These are phyloP conservation scores for Anseranas semipalmata DNA, from an alignment of 2,113 vertebrate genomes.

Conservation along the genomic window DNA sequence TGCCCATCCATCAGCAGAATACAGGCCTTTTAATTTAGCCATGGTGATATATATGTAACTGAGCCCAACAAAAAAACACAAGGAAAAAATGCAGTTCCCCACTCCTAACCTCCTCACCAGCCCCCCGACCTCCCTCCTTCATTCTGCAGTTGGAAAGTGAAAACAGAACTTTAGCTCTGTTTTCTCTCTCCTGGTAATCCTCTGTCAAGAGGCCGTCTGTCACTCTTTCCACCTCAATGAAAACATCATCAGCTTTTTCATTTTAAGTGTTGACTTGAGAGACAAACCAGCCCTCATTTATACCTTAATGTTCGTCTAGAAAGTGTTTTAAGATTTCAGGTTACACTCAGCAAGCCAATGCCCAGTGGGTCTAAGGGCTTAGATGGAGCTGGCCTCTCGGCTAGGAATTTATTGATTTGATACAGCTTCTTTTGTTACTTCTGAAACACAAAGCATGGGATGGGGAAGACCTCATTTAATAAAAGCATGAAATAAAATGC, in stretches of 20 bases:
- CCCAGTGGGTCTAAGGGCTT: slow-evolving; percentile 65
- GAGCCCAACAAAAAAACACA: slow-evolving; percentile 67
- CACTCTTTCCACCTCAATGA: slow-evolving; percentile 68
- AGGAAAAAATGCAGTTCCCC: slow-evolving; percentile 43
- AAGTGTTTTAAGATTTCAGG: slow-evolving; percentile 73
- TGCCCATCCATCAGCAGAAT: slow-evolving; percentile 60
- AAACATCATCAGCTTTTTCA: slow-evolving; percentile 73
- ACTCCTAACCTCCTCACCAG: not conserved
- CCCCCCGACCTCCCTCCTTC: not conserved
- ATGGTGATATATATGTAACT: slow-evolving; percentile 72
- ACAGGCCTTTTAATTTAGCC: slow-evolving; percentile 73
- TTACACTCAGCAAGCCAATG: slow-evolving; percentile 68
- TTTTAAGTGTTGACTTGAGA: slow-evolving; percentile 75
- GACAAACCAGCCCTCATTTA: slow-evolving; percentile 69
- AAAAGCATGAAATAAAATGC: slow-evolving; percentile 71
- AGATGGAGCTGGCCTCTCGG: slow-evolving; percentile 45
- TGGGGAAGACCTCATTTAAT: slow-evolving; percentile 52
- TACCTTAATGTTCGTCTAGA: slow-evolving; percentile 51
- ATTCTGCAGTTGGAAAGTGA: slow-evolving; percentile 71
- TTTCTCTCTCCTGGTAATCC: slow-evolving; percentile 71
- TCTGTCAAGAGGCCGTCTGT: slow-evolving; percentile 72
- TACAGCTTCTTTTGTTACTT: slow-evolving; percentile 78
- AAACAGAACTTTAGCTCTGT: slow-evolving; percentile 74
- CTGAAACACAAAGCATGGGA: slow-evolving; percentile 18
- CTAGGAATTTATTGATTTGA: slow-evolving; percentile 73